Conservation (phyloP, 30 jellyfish, hydroid and myxozoan genomes). For the Cassiopea xamachana region DNA sequence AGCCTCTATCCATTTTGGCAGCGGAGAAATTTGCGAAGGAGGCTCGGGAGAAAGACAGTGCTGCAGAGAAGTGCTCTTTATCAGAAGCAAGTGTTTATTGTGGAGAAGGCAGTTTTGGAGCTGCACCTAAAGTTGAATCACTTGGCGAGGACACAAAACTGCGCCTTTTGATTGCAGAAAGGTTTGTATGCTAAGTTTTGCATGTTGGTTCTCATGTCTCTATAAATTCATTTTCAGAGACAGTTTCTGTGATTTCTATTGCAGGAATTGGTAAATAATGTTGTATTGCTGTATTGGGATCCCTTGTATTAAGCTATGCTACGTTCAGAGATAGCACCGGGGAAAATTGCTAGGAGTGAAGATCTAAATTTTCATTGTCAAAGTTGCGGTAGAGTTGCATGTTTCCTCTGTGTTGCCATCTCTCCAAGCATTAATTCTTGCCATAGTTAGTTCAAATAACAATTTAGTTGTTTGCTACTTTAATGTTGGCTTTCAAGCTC, state of each 20-base stretch:
- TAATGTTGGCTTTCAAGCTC: too few species aligned
- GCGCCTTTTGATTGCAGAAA: slow-evolving; percentile 64
- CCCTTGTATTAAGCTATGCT: too few species aligned
- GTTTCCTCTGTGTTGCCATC: too few species aligned
- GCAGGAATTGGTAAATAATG: too few species aligned
- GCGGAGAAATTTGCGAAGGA: slow-evolving; percentile 77
- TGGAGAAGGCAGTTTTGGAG: slow-evolving; percentile 65
- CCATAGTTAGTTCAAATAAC: too few species aligned
- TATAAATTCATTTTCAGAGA: not conserved
- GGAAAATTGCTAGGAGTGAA: too few species aligned
- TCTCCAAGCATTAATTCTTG: too few species aligned
- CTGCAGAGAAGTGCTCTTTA: not conserved
- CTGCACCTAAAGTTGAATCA: slow-evolving; percentile 51
- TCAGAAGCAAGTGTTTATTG: slow-evolving; percentile 60
- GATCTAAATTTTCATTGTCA: too few species aligned
- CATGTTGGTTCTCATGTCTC: not conserved
- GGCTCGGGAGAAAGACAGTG: slow-evolving; percentile 13
- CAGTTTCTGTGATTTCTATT: not conserved
- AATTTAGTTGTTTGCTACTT: too few species aligned
- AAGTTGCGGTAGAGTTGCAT: too few species aligned
- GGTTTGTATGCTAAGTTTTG: slow-evolving; percentile 16
- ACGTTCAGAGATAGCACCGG: too few species aligned
- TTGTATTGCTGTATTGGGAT: too few species aligned
- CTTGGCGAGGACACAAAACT: slow-evolving; percentile 45
- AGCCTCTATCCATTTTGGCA: slow-evolving; percentile 42